These are phyloP conservation scores for Fulmarus glacialis DNA, from an alignment of 2,113 vertebrate species.

Conservation along the genomic window DNA sequence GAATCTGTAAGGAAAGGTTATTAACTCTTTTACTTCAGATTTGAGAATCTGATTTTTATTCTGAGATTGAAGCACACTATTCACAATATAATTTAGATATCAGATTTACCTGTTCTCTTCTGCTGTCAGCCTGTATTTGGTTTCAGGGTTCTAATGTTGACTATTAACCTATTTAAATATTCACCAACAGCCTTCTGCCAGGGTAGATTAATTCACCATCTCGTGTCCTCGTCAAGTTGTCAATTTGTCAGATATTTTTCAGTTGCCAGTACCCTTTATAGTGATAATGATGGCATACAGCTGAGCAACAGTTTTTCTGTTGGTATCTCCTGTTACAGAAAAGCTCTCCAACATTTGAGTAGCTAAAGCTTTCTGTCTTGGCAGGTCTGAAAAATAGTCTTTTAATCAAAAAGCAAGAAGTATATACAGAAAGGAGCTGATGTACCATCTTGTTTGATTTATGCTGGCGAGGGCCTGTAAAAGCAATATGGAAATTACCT, in stretches of 20 bases:
- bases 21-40: not conserved
- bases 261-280: constrained; percentile 41
- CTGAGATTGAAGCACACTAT: constrained; percentile 11
- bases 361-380: not conserved
- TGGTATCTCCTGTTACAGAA: not conserved
- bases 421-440: not conserved
- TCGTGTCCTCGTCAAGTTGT: constrained; percentile 16
- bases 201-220: constrained; percentile 55
- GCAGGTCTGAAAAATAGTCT: not conserved
- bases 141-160: constrained; percentile 60
- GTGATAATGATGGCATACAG: constrained; percentile 2
- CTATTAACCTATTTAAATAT: constrained; percentile 73
- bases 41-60: not conserved
- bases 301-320: not conserved
- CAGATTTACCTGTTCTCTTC: constrained; percentile 9
- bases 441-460: not conserved
- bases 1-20: not conserved
- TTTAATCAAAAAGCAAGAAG: not conserved
- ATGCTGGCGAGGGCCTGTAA: not conserved
- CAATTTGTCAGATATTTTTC: constrained; percentile 61
- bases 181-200: constrained; percentile 60
- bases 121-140: constrained; percentile 49
- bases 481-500: not conserved
- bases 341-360: not conserved
- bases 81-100: constrained; percentile 45